These are phyloP conservation scores for Stegostoma tigrinum DNA, from an alignment of 2,113 vertebrate genomes.

Conservation along the genomic window DNA sequence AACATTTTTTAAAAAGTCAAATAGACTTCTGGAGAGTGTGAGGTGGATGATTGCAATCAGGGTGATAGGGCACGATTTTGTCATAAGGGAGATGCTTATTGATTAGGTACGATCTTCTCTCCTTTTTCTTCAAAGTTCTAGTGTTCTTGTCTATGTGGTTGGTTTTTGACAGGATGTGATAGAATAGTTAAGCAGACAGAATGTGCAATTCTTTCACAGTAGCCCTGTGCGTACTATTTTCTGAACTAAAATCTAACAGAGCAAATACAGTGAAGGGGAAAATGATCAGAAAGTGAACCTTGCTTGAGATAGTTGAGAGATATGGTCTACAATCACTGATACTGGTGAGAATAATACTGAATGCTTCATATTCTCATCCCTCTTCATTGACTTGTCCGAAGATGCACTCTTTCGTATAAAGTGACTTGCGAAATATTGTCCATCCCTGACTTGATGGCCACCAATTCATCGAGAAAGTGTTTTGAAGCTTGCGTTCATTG, in stretches of 20 bases:
- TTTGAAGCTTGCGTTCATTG: conserved; percentile 42
- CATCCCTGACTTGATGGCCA: conserved; percentile 42
- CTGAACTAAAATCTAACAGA: neutral
- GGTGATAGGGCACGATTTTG: neutral
- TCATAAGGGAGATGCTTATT: neutral
- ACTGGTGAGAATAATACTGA: conserved; percentile 40
- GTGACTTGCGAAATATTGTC: neutral
- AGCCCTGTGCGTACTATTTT: neutral
- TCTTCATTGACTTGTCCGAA: conserved; percentile 35
- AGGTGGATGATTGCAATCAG: neutral
- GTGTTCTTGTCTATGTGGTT: neutral
- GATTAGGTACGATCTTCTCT: too few species aligned
- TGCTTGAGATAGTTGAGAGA: conserved; percentile 47
- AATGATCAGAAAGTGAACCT: neutral
- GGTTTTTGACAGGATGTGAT: neutral
- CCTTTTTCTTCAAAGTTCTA: neutral
- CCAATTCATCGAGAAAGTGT: conserved; percentile 40
- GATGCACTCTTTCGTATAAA: conserved; percentile 39
- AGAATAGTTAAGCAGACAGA: neutral
- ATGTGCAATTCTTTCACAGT: neutral
- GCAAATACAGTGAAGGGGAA: neutral
- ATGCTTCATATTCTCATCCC: conserved; percentile 43
- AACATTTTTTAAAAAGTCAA: neutral
- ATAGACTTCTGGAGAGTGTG: neutral
- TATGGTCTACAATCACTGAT: conserved; percentile 41